Conservation (phyloP, 2,888 invertebrate species). For the Yponomeuta evonymella region DNA sequence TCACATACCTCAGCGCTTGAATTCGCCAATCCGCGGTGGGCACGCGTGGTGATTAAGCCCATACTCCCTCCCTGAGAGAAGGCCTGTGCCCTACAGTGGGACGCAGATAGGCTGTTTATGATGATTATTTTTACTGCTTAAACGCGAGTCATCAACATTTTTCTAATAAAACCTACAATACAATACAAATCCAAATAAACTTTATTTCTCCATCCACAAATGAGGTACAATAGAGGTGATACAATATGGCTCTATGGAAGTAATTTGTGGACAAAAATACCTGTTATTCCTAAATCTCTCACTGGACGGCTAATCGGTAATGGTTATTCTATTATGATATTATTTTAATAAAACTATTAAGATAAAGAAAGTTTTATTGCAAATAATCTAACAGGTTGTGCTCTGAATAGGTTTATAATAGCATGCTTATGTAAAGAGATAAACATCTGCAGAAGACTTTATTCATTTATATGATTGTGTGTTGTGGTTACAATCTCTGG, state of each 20-base stretch:
- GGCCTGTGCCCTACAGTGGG: too few relatives aligned
- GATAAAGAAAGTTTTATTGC: conserved; percentile 20
- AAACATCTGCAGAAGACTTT: not conserved
- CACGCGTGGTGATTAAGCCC: too few relatives aligned
- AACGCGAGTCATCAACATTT: too few relatives aligned
- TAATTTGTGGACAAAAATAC: not conserved
- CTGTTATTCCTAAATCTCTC: not conserved
- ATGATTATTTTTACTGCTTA: too few relatives aligned
- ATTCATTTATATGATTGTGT: not conserved
- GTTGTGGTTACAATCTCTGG: not conserved
- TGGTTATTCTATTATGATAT: conserved; percentile 17
- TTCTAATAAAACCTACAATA: not conserved
- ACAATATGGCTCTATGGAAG: too few relatives aligned
- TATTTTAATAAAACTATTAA: conserved; percentile 20
- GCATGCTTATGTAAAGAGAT: conserved; percentile 3
- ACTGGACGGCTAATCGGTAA: conserved; percentile 13
- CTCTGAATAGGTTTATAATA: conserved; percentile 19
- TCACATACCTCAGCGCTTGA: too few relatives aligned
- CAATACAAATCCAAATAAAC: too few relatives aligned
- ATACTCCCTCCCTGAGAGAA: too few relatives aligned
- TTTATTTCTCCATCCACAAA: too few relatives aligned
- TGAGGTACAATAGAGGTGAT: too few relatives aligned
- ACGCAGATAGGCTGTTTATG: too few relatives aligned
- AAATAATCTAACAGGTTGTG: conserved; percentile 17
- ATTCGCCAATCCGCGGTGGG: too few relatives aligned